Percentiles rank a stretch among this genome's conserved stretches.
Conservation (phyloP, 1,140 invertebrate genomes). For the Lanistes nyassanus region DNA sequence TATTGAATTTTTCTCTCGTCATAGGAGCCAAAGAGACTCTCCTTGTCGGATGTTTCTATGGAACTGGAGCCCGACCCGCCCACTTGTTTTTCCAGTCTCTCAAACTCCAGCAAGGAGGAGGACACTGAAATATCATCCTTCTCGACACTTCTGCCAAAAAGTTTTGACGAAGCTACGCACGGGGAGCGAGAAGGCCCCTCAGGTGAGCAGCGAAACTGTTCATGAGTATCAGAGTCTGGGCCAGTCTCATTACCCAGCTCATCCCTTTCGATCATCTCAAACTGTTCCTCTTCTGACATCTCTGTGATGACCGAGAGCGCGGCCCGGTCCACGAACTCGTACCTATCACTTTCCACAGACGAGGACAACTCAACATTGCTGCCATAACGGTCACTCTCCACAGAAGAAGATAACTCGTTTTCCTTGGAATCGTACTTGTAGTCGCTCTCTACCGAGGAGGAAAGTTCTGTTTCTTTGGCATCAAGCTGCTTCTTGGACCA, state of each 20-base stretch:
- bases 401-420: conserved; percentile 33
- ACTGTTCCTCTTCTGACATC: conserved; percentile 60
- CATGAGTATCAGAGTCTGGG: conserved; percentile 27
- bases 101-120: conserved; percentile 69
- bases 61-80: conserved; percentile 54
- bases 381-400: conserved; percentile 26
- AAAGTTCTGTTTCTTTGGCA: conserved; percentile 32
- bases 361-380: conserved; percentile 35
- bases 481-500: conserved; percentile 31
- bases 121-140: conserved; percentile 67
- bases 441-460: conserved; percentile 49
- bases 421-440: conserved; percentile 25
- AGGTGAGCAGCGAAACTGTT: conserved; percentile 22
- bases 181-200: conserved; percentile 37
- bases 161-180: conserved; percentile 36
- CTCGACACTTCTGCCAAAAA: conserved; percentile 66
- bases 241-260: conserved; percentile 54
- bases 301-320: conserved; percentile 61
- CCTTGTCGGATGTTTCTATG: conserved; percentile 50
- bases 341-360: conserved; percentile 56
- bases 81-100: conserved; percentile 66
- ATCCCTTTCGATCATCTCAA: conserved; percentile 61
- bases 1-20: conserved; percentile 45
- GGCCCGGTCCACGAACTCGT: conserved; percentile 59
- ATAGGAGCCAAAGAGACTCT: conserved; percentile 46